Evolutionary conservation across 2,888 invertebrate genomes (phyloP).

Genomic region (Steromphala cineraria): DNA sequence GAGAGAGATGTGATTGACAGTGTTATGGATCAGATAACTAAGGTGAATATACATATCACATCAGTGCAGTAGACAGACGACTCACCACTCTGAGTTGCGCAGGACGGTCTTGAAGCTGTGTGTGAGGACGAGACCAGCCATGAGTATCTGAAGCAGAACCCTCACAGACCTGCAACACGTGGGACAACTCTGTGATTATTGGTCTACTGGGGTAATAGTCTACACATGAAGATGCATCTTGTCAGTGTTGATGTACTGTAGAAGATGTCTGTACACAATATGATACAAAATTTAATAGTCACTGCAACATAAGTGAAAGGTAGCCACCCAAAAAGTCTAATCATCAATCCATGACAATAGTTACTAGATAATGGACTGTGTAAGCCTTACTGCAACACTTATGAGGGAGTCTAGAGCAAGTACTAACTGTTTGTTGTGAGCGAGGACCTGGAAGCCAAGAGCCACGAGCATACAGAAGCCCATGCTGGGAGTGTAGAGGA

Average conservation of each 20-base stretch:
- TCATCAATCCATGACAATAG: too few species aligned
- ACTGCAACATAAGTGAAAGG: too few species aligned
- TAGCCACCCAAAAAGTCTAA: too few species aligned
- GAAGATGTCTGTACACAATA: too few species aligned
- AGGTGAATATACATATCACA: too few species aligned
- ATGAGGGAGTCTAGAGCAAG: neutral
- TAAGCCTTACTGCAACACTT: too few species aligned
- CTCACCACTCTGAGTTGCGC: constrained; percentile 88
- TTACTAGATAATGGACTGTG: too few species aligned
- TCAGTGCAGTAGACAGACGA: neutral
- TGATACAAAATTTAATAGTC: too few species aligned
- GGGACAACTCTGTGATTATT: neutral
- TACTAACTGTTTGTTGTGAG: constrained; percentile 53
- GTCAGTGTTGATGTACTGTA: too few species aligned
- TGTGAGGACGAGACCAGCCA: constrained; percentile 83
- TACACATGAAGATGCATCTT: too few species aligned
- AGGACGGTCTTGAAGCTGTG: constrained; percentile 91
- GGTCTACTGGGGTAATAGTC: too few species aligned
- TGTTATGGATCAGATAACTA: too few species aligned
- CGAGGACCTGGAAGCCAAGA: constrained; percentile 77
- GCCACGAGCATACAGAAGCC: constrained; percentile 95
- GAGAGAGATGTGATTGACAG: neutral
- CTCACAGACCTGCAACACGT: constrained; percentile 56
- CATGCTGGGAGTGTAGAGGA: constrained; percentile 97
- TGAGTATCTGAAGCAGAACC: constrained; percentile 80